A percentile compares a stretch with the other conserved stretches of the same genome.
phyloP scores from a whole-genome alignment of 1,140 invertebrate species.

The Aphis gossypii region DNA sequence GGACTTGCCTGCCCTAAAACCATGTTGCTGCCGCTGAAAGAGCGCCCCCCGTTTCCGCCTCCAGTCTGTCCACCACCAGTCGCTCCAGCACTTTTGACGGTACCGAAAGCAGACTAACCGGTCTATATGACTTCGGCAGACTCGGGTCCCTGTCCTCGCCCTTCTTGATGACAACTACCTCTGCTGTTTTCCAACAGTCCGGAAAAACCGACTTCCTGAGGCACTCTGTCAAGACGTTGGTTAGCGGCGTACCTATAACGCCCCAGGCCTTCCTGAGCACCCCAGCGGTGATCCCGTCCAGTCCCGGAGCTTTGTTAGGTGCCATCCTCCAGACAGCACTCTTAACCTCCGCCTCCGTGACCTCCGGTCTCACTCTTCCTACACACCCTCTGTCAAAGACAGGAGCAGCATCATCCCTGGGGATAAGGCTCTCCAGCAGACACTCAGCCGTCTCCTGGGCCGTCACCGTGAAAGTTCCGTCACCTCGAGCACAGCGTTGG shows the following conservation, averaged over 20 bases:
- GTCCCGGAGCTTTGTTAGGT: slow-evolving; percentile 22
- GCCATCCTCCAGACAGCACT: slow-evolving; percentile 14
- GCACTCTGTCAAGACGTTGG: not conserved
- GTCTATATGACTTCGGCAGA: not conserved
- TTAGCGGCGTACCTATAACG: not conserved
- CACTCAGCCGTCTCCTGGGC: not conserved
- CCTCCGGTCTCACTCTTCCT: not conserved
- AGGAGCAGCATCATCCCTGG: not conserved
- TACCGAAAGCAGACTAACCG: not conserved
- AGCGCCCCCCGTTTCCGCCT: not conserved
- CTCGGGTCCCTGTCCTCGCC: not conserved
- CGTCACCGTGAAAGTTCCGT: not conserved
- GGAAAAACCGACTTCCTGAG: not conserved
- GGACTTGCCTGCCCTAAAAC: not conserved
- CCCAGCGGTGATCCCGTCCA: not conserved
- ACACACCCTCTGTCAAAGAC: not conserved
- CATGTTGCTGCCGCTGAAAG: not conserved
- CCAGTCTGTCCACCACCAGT: not conserved
- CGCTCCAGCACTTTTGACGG: slow-evolving; percentile 17
- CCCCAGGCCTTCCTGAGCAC: slow-evolving; percentile 18
- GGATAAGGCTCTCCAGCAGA: not conserved
- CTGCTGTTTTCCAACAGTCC: not conserved
- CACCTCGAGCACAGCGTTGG: not conserved
- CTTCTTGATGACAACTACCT: not conserved
- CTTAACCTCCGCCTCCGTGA: not conserved